These are phyloP conservation scores for Troides oblongomaculatus DNA, from an alignment of 2,888 invertebrate genomes.

Conservation along the genomic window DNA sequence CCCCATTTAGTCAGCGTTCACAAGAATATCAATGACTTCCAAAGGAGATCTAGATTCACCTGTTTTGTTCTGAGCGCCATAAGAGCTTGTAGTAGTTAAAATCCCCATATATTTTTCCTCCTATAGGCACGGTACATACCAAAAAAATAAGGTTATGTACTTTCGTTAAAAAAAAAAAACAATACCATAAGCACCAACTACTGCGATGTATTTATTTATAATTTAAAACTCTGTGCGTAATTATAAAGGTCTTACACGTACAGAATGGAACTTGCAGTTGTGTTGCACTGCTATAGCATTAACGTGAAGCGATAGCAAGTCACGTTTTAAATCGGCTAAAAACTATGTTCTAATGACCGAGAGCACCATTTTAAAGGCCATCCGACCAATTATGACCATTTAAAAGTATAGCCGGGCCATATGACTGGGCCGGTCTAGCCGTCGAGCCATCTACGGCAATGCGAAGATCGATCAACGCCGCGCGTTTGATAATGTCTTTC, in stretches of 20 bases:
- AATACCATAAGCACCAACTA: not conserved
- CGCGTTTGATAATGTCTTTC: constrained; percentile 62
- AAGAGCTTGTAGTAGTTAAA: no score
- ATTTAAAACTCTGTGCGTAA: not conserved
- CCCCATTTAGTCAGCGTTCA: no score
- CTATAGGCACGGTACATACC: no score
- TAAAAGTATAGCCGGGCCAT: constrained; percentile 62
- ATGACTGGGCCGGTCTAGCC: constrained; percentile 59
- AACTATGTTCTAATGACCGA: constrained; percentile 62
- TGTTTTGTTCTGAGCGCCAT: no score
- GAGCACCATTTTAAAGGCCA: constrained; percentile 58
- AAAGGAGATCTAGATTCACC: no score
- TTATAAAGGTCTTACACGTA: constrained; percentile 6
- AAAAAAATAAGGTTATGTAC: no score
- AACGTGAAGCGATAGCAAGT: constrained; percentile 35
- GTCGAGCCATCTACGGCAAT: constrained; percentile 72
- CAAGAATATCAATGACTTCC: no score
- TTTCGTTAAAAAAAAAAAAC: not conserved
- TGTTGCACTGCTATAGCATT: constrained; percentile 13
- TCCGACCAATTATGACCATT: constrained; percentile 73
- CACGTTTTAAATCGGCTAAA: constrained; percentile 39
- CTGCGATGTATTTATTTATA: not conserved
- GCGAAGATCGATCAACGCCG: constrained; percentile 62
- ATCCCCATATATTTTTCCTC: no score
- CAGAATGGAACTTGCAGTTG: not conserved